Conservation (phyloP, 2,888 invertebrate species). For the Drosophila pegasa region DNA sequence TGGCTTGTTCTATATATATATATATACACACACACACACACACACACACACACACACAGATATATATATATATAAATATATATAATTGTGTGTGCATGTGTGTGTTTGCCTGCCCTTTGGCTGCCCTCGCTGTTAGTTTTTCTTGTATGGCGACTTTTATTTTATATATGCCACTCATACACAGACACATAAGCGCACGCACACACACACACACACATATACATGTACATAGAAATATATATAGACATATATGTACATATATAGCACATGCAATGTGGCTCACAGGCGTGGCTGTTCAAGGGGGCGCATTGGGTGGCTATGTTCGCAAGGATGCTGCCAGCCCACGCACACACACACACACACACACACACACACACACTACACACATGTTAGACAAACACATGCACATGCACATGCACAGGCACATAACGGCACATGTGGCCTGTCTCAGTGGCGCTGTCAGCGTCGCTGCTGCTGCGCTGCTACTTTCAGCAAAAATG, state of each 20-base stretch:
- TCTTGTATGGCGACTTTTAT: conserved; percentile 38
- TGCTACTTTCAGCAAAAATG: conserved; percentile 18
- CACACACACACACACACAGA: no score
- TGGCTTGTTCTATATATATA: conserved; percentile 16
- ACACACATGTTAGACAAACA: background rate
- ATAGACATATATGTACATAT: conserved; percentile 13
- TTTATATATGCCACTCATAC: conserved; percentile 52
- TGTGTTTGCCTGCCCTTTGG: conserved; percentile 36
- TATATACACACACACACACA: no score
- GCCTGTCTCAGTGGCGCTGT: conserved; percentile 24
- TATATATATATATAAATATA: conserved; percentile 6
- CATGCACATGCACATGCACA: conserved; percentile 1
- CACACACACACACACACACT: background rate
- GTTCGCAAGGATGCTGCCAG: conserved; percentile 46
- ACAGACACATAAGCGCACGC: background rate
- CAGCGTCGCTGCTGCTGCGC: conserved; percentile 18
- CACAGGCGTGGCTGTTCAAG: conserved; percentile 51
- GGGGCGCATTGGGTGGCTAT: conserved; percentile 1
- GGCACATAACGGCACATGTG: conserved; percentile 47
- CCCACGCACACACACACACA: conserved; percentile 16
- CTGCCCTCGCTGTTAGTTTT: conserved; percentile 38
- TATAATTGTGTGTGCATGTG: conserved; percentile 12
- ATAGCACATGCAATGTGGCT: conserved; percentile 51
- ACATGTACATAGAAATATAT: conserved; percentile 1
- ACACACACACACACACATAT: background rate